These are phyloP conservation scores for Nibea albiflora DNA, from an alignment of 2,113 vertebrate species.

Conservation along the genomic window DNA sequence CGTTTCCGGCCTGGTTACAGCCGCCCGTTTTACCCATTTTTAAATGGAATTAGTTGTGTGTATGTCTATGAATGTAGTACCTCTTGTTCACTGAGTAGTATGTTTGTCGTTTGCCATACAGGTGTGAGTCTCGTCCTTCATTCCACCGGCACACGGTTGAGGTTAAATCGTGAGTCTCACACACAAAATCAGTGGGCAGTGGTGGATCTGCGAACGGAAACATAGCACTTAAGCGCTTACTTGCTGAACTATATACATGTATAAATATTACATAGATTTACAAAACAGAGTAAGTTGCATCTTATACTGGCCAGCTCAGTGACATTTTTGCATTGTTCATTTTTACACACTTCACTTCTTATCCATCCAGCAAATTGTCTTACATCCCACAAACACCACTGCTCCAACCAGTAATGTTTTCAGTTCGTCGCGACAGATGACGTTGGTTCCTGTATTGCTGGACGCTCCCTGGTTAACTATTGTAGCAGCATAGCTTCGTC, in stretches of 20 bases:
- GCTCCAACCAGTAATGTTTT: slow-evolving; percentile 6
- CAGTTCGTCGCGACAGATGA: slow-evolving; percentile 16
- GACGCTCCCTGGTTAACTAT: slow-evolving; percentile 51
- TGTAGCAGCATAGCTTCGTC: slow-evolving; percentile 71
- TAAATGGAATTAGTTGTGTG: background rate
- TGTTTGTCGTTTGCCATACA: slow-evolving; percentile 61
- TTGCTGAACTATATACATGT: background rate
- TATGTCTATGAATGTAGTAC: slow-evolving; percentile 51
- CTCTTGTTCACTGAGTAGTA: slow-evolving; percentile 77
- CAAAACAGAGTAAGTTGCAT: background rate
- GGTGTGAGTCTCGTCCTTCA: slow-evolving; percentile 57
- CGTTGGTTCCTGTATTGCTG: slow-evolving; percentile 57
- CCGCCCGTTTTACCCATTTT: background rate
- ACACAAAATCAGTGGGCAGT: slow-evolving; percentile 72
- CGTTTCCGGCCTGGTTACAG: slow-evolving; percentile 6
- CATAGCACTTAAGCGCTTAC: background rate
- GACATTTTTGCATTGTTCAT: too few species aligned
- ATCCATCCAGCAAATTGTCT: slow-evolving; percentile 49
- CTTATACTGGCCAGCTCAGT: too few species aligned
- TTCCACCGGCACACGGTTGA: slow-evolving; percentile 80
- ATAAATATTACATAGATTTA: background rate
- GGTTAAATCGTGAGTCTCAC: slow-evolving; percentile 80
- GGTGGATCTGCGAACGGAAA: slow-evolving; percentile 77
- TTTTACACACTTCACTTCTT: background rate
- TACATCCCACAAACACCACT: slow-evolving; percentile 84